Base-by-base conservation (phyloP, 2,113 vertebrate genomes). In the Cyprinus carpio region DNA sequence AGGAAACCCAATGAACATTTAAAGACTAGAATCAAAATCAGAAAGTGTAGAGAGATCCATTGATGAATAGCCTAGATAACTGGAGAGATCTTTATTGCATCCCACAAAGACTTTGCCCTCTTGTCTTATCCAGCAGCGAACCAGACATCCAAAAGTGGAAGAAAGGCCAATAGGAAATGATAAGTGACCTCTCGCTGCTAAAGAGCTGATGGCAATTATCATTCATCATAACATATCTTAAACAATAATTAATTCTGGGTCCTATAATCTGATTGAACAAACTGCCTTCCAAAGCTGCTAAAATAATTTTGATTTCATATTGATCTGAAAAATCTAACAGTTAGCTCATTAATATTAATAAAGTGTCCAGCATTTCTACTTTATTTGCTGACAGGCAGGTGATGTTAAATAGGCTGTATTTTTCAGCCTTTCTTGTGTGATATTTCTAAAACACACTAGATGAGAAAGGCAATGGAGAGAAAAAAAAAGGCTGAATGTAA, bases 11-110 rank as follows among this genome's bases (percentile, higher is more conserved):
- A 80, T 74, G 25, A 31, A 67, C 77, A 27, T 72, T 20, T 51
- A 72, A 77, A 34, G 13, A 84, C 49, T 67, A 40, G 40, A 27
- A n/a, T 43, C 60, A 11, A 83, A 84, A 75, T 75, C 49, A 67
- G 81, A 85, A 6, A 62, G 69, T 29, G n/a, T 62, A 74, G 6
- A 71, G 0, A 69, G 7, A 56, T 60, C 31, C 0, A 0, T 23
- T 46, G 58, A 80, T 46, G 64, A 80, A 80, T 46, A 80, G 23
- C 29, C 54, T 58, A 60, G 20, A 37, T 10, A 37, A 79, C 62
- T 25, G 4, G 4, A 51, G 62, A 31, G 18, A 49, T 51, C 31
- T 81, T 54, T 81, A 81, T 51, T 67, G 37, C 27, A 31, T 67
- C 43, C 27, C 79, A 49, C 43, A 69, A 31, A 81, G 62, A 23